phyloP scores from a whole-genome alignment of 2,113 vertebrate species.

The Phylloscopus trochiloides region DNA sequence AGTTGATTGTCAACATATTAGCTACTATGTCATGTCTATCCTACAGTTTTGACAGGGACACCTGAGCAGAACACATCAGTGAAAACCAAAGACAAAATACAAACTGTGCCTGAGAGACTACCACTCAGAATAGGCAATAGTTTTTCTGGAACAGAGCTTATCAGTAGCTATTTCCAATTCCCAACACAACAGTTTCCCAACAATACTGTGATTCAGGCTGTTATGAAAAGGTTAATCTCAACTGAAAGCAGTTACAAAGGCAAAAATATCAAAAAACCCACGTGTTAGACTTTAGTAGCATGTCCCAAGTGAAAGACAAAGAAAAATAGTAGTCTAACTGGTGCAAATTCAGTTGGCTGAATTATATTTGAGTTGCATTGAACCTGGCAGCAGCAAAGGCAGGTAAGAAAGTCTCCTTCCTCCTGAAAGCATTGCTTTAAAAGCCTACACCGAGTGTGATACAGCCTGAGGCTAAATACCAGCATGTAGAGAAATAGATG shows the following conservation, averaged over 20 bases:
- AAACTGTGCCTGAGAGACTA: background rate
- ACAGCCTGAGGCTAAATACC: background rate
- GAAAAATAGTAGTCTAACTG: background rate
- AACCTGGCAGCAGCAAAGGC: background rate
- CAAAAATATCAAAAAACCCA: background rate
- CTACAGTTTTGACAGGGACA: background rate
- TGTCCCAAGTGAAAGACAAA: background rate
- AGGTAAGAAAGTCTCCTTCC: background rate
- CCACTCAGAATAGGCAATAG: accelerated
- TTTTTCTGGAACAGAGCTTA: background rate
- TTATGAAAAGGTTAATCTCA: background rate
- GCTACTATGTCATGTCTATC: background rate
- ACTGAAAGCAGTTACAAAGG: background rate
- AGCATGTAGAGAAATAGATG: background rate
- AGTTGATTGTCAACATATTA: background rate
- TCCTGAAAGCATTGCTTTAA: background rate
- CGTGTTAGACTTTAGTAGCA: background rate
- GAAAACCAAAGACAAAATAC: background rate
- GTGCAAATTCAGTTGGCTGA: background rate
- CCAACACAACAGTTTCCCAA: background rate
- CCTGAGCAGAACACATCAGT: background rate
- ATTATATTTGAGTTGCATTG: background rate
- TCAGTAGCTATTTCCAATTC: background rate
- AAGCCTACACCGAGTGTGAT: background rate
- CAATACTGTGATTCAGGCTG: background rate